Evolutionary conservation across 2,888 invertebrate species (phyloP), one percentile per base, ranked within the genome.

Genomic region (Cryptus viduatorius): DNA sequence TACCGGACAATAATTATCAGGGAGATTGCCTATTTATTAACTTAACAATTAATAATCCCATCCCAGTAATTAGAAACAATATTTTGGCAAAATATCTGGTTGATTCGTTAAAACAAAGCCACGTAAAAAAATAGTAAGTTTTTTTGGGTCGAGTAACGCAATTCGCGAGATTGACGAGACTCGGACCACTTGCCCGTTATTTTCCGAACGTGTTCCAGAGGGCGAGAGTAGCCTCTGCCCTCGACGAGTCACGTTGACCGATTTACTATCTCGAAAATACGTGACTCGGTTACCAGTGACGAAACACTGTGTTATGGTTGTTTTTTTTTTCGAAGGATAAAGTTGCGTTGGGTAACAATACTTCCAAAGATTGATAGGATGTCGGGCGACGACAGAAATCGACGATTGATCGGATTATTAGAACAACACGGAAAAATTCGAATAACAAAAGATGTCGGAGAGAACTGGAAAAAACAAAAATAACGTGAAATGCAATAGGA

Each of bases 261-360:
- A 69, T 50, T 29, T 48, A 50, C 50, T n/a, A 12, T 46, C 48
- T 29, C 19, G n/a, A 69, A 48, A 29, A 37, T 69, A 69, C 53
- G 69, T 69, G 50, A 50, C 31, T 50, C n/a, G 37, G 31, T 12
- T 53, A 31, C 19, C 53, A 69, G 31, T 53, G 69, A 31, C 37
- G 37, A 69, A 53, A 8, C 37, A n/a, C 37, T 69, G 50, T 69
- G 53, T 69, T 53, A 69, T 53, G 16, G 37, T 37, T 37, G 4
- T 37, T 37, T 37, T 37, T 37, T 37, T 37, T 69, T 69, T 69
- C 53, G 14, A 31, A 24, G 24, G 19, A 50, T n/a, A 3, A 31
- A 69, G 50, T 31, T 5, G n/a, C 31, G 29, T 50, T 48, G 44
- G 1, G 24, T 24, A 24, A 24, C 29, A 29, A 12, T 24, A 29